These are phyloP conservation scores for Heliothis peltigera DNA, from an alignment of 2,888 invertebrate genomes.

Conservation along the genomic window DNA sequence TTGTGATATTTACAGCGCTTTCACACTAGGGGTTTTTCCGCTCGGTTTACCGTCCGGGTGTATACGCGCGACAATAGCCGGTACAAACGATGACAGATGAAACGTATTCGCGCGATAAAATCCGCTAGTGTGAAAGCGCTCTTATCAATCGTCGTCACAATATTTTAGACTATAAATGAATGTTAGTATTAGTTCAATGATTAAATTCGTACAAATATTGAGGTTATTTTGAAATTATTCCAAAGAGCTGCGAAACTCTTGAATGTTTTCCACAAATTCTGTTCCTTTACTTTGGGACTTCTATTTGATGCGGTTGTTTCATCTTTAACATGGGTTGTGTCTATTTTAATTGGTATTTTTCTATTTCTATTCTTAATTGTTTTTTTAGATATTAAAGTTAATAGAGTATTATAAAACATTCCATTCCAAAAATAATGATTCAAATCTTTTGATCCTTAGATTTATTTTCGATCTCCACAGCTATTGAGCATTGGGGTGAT, in stretches of 20 bases:
- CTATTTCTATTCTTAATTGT: slow-evolving; percentile 18
- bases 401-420: slow-evolving; percentile 50
- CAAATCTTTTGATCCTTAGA: slow-evolving; percentile 34
- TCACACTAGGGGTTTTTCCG: no score
- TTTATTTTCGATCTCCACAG: slow-evolving; percentile 27
- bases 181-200: slow-evolving; percentile 41
- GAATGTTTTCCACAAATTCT: slow-evolving; percentile 34
- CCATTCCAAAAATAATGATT: slow-evolving; percentile 42
- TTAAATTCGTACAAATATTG: slow-evolving; percentile 61
- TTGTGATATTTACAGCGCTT: slow-evolving; percentile 73
- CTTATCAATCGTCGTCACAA: slow-evolving; percentile 75
- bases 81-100: no score
- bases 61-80: no score
- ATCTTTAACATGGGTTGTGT: slow-evolving; percentile 23
- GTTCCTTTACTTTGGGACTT: slow-evolving; percentile 18
- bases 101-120: no score
- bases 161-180: slow-evolving; percentile 45
- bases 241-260: slow-evolving; percentile 68
- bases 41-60: no score
- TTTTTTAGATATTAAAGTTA: slow-evolving; percentile 29
- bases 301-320: slow-evolving; percentile 16
- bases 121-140: no score
- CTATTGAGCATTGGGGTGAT: slow-evolving; percentile 22
- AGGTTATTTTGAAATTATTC: slow-evolving; percentile 61
- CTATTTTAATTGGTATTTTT: slow-evolving; percentile 11